Conservation (phyloP, 2,113 vertebrate species). For the Clupea harengus region DNA sequence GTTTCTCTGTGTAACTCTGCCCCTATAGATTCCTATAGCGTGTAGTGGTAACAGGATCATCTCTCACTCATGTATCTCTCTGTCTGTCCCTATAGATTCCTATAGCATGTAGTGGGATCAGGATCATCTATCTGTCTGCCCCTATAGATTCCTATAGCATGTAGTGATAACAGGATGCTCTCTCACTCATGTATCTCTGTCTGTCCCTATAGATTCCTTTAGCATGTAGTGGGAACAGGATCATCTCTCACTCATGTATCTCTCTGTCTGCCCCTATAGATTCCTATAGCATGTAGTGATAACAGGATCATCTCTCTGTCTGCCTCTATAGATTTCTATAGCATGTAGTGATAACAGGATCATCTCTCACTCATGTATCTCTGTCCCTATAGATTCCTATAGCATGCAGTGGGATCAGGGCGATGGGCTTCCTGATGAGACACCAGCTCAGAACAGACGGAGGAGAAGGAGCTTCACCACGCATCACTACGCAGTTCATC, state of each 20-base stretch:
- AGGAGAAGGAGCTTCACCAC: slow-evolving; percentile 72
- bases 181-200: not conserved
- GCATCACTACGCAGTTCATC: slow-evolving; percentile 83
- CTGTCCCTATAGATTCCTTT: not conserved
- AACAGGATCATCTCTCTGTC: too few species aligned
- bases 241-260: too few species aligned
- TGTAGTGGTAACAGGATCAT: too few species aligned
- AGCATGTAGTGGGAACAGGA: too few species aligned
- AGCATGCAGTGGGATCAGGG: slow-evolving; percentile 89
- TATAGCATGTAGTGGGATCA: not conserved
- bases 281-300: not conserved
- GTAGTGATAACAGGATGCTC: too few species aligned
- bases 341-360: too few species aligned
- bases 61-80: too few species aligned
- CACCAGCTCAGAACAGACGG: slow-evolving; percentile 78
- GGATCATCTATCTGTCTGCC: too few species aligned
- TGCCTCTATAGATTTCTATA: not conserved
- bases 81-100: too few species aligned
- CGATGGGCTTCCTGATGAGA: slow-evolving; percentile 91
- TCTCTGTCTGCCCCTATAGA: too few species aligned
- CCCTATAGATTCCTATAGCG: not conserved
- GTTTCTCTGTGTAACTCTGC: not conserved
- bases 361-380: not conserved
- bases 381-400: slow-evolving; percentile 83
- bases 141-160: not conserved